Percentiles rank a stretch among this genome's conserved stretches.
Evolutionary conservation across 1,140 invertebrate species (phyloP).

Genomic region (Magallana gigas): DNA sequence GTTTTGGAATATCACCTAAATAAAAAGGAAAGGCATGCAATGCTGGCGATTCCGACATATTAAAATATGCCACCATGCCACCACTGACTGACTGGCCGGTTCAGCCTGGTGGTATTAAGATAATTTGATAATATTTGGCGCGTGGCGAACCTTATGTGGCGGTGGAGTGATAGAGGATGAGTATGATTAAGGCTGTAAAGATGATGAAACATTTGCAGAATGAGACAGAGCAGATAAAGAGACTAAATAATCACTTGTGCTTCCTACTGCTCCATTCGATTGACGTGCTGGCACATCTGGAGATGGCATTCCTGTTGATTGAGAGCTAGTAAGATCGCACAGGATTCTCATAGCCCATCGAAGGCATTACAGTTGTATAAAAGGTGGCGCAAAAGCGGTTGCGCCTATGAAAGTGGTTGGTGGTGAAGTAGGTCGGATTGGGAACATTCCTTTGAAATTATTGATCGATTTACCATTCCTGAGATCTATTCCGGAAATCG

Average conservation of each 20-base stretch:
- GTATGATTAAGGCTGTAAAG: too few relatives aligned
- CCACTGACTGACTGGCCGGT: neutral
- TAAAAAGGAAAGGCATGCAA: neutral
- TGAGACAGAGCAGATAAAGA: too few relatives aligned
- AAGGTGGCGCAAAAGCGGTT: neutral
- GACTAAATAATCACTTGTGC: rapidly evolving
- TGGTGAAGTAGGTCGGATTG: neutral
- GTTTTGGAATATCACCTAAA: neutral
- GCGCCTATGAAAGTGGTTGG: too few relatives aligned
- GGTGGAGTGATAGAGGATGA: too few relatives aligned
- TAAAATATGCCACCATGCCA: neutral
- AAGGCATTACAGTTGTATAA: neutral
- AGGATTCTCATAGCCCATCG: neutral
- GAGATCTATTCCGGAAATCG: neutral
- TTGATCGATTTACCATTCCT: neutral
- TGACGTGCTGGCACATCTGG: neutral
- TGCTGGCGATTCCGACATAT: neutral
- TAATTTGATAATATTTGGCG: neutral
- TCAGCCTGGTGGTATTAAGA: neutral
- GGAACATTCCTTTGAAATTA: neutral
- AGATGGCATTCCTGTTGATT: neutral
- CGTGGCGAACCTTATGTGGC: neutral
- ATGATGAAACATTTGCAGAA: too few relatives aligned
- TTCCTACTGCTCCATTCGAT: neutral
- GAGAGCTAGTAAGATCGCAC: neutral